phyloP scores from a whole-genome alignment of 1,140 invertebrate genomes.

The Bursaphelenchus mucronatus region DNA sequence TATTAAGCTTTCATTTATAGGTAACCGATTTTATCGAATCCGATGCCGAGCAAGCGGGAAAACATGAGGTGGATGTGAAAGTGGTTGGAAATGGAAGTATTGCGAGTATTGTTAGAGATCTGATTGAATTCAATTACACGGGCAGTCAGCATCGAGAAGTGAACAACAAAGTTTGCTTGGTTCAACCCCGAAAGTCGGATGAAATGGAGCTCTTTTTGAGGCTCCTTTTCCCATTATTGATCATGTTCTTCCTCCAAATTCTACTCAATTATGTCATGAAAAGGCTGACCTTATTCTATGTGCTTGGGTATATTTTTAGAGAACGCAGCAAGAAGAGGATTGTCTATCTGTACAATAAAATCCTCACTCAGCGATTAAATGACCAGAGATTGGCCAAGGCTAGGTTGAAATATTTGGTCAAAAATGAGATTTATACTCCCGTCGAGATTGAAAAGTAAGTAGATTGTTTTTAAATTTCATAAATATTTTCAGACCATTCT shows the following conservation, averaged over 20 bases:
- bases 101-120: conserved; percentile 24
- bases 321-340: conserved; percentile 29
- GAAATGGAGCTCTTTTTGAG: neutral
- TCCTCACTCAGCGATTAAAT: neutral
- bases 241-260: conserved; percentile 24
- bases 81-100: conserved; percentile 30
- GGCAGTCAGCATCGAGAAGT: conserved; percentile 6
- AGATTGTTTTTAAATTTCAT: too few relatives aligned
- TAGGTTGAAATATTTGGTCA: too few relatives aligned
- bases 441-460: too few relatives aligned
- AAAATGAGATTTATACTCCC: too few relatives aligned
- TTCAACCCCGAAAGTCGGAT: conserved; percentile 12
- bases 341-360: conserved; percentile 27
- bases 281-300: conserved; percentile 26
- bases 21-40: conserved; percentile 3
- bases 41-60: conserved; percentile 1
- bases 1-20: conserved; percentile 12
- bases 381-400: too few relatives aligned
- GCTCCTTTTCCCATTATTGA: conserved; percentile 19
- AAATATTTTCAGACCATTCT: too few relatives aligned
- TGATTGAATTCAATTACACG: conserved; percentile 22
- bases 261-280: conserved; percentile 22
- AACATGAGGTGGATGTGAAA: conserved; percentile 14
- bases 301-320: conserved; percentile 25
- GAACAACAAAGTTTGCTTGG: conserved; percentile 18